Conservation (phyloP, 2,888 invertebrate genomes). For the Clanis bilineata region DNA sequence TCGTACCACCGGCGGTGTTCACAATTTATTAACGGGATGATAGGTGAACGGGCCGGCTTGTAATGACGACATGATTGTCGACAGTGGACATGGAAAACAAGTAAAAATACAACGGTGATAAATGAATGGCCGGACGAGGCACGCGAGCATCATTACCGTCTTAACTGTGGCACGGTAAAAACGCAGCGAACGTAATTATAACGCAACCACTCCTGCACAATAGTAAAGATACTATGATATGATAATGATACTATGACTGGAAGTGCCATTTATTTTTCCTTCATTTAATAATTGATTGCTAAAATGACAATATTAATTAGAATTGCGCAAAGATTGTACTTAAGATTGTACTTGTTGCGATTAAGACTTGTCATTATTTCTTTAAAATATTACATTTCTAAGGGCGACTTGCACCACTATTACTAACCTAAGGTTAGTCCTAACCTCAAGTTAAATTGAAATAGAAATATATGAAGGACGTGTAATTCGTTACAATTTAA, state of each 20-base stretch:
- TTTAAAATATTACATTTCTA: too few species aligned
- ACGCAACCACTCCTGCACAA: neutral
- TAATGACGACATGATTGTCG: constrained; percentile 80
- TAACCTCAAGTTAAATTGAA: too few species aligned
- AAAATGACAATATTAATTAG: too few species aligned
- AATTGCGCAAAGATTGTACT: too few species aligned
- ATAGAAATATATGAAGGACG: too few species aligned
- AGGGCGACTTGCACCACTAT: too few species aligned
- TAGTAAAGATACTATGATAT: too few species aligned
- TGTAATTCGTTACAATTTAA: too few species aligned
- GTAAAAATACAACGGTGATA: constrained; percentile 75
- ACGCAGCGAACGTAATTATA: neutral
- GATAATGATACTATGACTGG: neutral
- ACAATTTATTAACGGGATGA: constrained; percentile 75
- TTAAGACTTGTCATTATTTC: too few species aligned
- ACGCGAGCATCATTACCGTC: constrained; percentile 66
- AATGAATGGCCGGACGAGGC: constrained; percentile 59
- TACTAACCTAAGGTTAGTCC: too few species aligned
- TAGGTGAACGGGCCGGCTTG: constrained; percentile 66
- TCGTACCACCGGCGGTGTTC: constrained; percentile 71
- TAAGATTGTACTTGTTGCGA: too few species aligned
- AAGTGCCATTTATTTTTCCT: neutral
- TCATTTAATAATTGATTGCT: too few species aligned
- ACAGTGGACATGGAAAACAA: constrained; percentile 74
- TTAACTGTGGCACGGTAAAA: constrained; percentile 27